Evolutionary conservation across 2,888 invertebrate species (phyloP).

Genomic region (Erebia ligea): DNA sequence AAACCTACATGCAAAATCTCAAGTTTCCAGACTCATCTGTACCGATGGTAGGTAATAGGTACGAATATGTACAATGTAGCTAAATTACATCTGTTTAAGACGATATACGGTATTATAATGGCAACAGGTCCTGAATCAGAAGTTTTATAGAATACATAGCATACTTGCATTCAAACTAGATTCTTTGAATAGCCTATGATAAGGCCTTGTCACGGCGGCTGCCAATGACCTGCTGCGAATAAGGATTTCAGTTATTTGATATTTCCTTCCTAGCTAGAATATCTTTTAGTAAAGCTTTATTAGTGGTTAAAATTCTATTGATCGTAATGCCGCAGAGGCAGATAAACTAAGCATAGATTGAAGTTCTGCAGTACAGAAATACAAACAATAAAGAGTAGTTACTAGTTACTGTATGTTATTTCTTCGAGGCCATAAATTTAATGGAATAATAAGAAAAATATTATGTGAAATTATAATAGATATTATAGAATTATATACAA

Average conservation of each 20-base stretch:
- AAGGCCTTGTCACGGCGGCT: constrained; percentile 3
- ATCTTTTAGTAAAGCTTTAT: not conserved
- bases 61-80: not conserved
- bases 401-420: too few relatives aligned
- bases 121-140: not conserved
- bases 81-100: not conserved
- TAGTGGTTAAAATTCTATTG: not conserved
- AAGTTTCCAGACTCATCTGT: too few relatives aligned
- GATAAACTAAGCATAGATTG: not conserved
- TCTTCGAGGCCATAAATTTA: not conserved
- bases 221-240: constrained; percentile 28
- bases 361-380: not conserved
- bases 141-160: not conserved
- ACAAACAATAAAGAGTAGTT: not conserved
- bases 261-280: constrained; percentile 24
- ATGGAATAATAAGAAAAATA: not conserved
- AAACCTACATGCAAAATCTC: too few relatives aligned
- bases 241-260: constrained; percentile 27
- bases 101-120: not conserved
- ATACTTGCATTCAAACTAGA: not conserved
- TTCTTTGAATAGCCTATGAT: not conserved
- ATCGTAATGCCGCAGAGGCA: not conserved
- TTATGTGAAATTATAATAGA: not conserved
- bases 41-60: too few relatives aligned
- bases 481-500: not conserved